phyloP scores from a whole-genome alignment of 2,888 invertebrate genomes.

The Calameuta pallipes region DNA sequence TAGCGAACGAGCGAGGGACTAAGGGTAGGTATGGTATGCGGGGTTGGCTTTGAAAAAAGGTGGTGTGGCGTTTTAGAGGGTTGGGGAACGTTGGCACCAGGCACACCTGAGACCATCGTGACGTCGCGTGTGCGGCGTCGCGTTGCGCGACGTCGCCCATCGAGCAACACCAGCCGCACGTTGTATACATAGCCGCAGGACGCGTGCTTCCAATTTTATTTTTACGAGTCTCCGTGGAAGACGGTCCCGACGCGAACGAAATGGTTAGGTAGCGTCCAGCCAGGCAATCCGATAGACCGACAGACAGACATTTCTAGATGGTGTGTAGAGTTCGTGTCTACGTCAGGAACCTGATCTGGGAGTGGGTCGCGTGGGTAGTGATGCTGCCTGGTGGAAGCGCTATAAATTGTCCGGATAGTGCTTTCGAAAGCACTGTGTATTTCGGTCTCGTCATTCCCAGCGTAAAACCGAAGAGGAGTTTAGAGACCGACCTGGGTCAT shows the following conservation, averaged over 20 bases:
- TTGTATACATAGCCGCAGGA: background rate
- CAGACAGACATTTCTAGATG: background rate
- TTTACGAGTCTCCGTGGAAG: constrained; percentile 4
- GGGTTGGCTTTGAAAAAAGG: background rate
- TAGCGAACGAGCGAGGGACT: background rate
- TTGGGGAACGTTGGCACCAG: background rate
- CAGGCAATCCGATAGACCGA: background rate
- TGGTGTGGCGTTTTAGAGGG: background rate
- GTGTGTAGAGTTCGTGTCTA: background rate
- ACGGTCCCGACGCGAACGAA: background rate
- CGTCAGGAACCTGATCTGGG: background rate
- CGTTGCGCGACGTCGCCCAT: background rate
- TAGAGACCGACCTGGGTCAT: background rate
- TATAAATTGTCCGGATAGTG: constrained; percentile 3
- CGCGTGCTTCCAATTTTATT: constrained; percentile 10
- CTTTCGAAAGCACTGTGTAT: constrained; percentile 6
- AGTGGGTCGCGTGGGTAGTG: background rate
- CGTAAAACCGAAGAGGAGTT: background rate
- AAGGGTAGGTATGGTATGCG: background rate
- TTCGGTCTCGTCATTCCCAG: constrained; percentile 18
- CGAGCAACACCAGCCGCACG: background rate
- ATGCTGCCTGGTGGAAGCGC: background rate
- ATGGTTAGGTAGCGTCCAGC: background rate
- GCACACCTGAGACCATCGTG: constrained; percentile 6
- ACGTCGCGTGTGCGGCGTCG: background rate